These are phyloP conservation scores for Hecatera dysodea DNA, from an alignment of 2,888 invertebrate species.

Conservation along the genomic window DNA sequence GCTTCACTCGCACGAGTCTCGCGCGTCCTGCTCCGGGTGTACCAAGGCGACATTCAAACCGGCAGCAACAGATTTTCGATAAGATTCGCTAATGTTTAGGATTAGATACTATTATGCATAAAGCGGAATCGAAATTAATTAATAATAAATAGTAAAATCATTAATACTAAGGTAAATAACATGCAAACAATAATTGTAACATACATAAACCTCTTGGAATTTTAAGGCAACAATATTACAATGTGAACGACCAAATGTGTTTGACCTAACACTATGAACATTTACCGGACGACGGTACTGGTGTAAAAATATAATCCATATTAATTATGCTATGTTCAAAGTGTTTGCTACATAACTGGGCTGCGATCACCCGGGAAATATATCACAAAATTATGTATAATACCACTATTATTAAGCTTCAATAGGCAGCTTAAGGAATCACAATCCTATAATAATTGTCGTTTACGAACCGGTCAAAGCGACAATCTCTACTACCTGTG, in stretches of 20 bases:
- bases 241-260: constrained; percentile 46
- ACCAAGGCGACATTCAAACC: neutral
- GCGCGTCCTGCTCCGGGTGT: neutral
- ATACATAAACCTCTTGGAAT: neutral
- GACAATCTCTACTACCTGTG: constrained; percentile 64
- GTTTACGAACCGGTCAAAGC: constrained; percentile 71
- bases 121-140: neutral
- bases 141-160: neutral
- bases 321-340: constrained; percentile 31
- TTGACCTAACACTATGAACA: constrained; percentile 25
- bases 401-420: constrained; percentile 67
- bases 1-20: neutral
- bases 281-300: constrained; percentile 37
- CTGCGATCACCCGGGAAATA: constrained; percentile 46
- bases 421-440: constrained; percentile 74
- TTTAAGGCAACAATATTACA: neutral
- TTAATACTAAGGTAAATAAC: neutral
- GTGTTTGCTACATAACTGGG: constrained; percentile 19
- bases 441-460: constrained; percentile 70
- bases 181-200: neutral
- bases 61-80: neutral
- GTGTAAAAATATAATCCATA: constrained; percentile 40
- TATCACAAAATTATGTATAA: constrained; percentile 58
- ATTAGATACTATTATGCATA: constrained; percentile 30
- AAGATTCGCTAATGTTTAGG: neutral